Conservation (phyloP, 2,888 invertebrate species). For the Amphiduros pacificus region DNA sequence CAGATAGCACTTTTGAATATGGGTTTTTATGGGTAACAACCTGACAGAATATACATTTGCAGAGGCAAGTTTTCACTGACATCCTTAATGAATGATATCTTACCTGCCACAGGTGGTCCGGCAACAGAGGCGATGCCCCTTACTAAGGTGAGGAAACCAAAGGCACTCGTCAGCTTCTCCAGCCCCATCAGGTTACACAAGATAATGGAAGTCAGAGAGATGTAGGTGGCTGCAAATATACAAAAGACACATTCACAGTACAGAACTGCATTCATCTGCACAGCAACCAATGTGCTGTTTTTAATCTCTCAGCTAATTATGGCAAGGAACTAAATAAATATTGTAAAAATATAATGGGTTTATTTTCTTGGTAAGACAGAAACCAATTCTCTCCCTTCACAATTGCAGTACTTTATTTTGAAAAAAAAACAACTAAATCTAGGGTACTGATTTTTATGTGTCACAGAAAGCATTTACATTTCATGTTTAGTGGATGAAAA, state of each 20-base stretch:
- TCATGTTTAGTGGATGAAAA: too few species aligned
- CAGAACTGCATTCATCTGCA: neutral
- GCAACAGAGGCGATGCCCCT: constrained; percentile 91
- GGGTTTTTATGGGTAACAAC: too few species aligned
- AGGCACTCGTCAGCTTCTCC: constrained; percentile 94
- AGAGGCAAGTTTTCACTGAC: too few species aligned
- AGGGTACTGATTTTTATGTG: neutral
- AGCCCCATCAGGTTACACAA: constrained; percentile 93
- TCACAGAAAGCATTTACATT: neutral
- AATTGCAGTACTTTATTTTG: neutral
- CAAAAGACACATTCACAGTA: neutral
- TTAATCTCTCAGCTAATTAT: too few species aligned
- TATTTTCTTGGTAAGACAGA: neutral
- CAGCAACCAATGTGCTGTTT: too few species aligned
- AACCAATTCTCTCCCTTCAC: neutral
- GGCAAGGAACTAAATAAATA: too few species aligned
- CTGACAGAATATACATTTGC: too few species aligned
- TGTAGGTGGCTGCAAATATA: constrained; percentile 80
- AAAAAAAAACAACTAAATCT: neutral
- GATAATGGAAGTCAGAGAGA: constrained; percentile 96
- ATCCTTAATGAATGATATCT: too few species aligned
- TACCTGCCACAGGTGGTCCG: constrained; percentile 80
- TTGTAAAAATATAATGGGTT: too few species aligned
- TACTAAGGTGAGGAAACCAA: constrained; percentile 92
- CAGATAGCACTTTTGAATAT: too few species aligned